These are phyloP conservation scores for Stramonita haemastoma DNA, from an alignment of 2,888 invertebrate species.

Conservation along the genomic window DNA sequence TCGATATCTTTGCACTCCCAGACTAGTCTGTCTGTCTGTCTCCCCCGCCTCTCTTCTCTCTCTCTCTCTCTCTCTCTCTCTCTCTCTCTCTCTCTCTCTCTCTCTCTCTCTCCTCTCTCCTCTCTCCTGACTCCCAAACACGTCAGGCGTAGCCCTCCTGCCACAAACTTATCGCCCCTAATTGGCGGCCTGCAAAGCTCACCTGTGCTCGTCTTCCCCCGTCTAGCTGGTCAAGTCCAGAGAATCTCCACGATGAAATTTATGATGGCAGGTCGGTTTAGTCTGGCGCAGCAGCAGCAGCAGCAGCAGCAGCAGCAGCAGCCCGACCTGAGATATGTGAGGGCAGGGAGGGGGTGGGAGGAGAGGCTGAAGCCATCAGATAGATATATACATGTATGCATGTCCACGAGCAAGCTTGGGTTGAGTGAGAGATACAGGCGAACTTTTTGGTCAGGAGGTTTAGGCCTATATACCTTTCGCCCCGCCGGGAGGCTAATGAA, in stretches of 20 bases:
- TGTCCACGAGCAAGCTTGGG: background rate
- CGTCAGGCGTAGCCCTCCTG: background rate
- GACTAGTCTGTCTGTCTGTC: no score
- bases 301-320: background rate
- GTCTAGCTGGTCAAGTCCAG: background rate
- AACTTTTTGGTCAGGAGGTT: no score
- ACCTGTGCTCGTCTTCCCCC: background rate
- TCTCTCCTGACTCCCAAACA: background rate
- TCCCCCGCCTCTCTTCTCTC: no score
- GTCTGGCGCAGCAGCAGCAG: background rate
- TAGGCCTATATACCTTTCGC: no score
- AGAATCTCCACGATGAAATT: background rate
- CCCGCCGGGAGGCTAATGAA: background rate
- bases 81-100: no score
- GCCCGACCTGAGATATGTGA: no score
- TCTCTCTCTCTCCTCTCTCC: no score
- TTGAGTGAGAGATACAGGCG: background rate
- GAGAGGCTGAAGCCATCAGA: background rate
- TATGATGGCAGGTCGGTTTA: background rate
- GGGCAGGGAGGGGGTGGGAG: background rate
- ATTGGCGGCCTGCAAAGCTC: conserved; percentile 8
- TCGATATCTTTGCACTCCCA: no score
- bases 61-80: no score
- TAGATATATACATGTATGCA: background rate
- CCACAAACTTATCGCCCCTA: background rate